Conservation (phyloP, 2,888 invertebrate species). For the Germaria angustata region DNA sequence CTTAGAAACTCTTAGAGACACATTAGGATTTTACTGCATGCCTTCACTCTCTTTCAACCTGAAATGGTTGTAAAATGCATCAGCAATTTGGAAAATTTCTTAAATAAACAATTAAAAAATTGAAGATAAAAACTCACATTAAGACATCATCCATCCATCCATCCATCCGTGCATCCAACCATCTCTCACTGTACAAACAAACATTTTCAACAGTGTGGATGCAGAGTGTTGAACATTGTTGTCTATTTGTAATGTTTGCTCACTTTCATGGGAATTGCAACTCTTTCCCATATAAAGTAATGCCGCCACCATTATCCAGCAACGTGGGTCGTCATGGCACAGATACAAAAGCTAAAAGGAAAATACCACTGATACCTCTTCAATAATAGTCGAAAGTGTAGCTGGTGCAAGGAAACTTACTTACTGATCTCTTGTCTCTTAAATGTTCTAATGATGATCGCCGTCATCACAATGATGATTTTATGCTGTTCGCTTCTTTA, state of each 20-base stretch:
- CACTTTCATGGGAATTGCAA: constrained; percentile 69
- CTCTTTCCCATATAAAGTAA: constrained; percentile 49
- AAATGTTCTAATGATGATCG: constrained; percentile 30
- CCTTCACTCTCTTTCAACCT: constrained; percentile 53
- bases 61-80: constrained; percentile 74
- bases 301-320: constrained; percentile 40
- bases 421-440: constrained; percentile 11
- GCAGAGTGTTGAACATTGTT: constrained; percentile 32
- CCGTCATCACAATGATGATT: constrained; percentile 12
- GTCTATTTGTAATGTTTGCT: constrained; percentile 65
- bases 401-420: neutral
- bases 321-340: constrained; percentile 23
- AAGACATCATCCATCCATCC: constrained; percentile 35
- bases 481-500: constrained; percentile 17
- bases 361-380: neutral
- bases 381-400: constrained; percentile 12
- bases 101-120: constrained; percentile 69
- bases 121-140: constrained; percentile 33
- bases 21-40: neutral
- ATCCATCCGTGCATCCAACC: constrained; percentile 14
- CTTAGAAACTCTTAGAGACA: neutral
- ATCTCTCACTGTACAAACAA: neutral
- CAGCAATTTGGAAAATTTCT: constrained; percentile 75
- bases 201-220: constrained; percentile 5
- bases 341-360: neutral